These are phyloP conservation scores for Luidia sarsii DNA, from an alignment of 53 echinoderm and acorn worm genomes.

Conservation along the genomic window DNA sequence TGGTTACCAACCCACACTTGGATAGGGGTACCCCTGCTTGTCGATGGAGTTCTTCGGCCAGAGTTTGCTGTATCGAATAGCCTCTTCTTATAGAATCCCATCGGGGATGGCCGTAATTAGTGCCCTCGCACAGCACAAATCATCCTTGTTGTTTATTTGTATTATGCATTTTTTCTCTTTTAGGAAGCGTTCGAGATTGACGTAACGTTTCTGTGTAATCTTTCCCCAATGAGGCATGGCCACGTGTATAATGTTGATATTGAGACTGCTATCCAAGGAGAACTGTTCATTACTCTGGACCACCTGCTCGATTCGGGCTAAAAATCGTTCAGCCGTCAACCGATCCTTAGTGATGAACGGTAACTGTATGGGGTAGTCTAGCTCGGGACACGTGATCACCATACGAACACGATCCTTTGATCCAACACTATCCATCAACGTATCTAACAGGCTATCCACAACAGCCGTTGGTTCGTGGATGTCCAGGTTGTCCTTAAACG, in stretches of 20 bases:
- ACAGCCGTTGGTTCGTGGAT: conserved; percentile 16
- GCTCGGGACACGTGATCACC: conserved; percentile 17
- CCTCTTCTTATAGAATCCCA: conserved; percentile 60
- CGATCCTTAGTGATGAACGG: conserved; percentile 21
- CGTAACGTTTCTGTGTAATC: not conserved
- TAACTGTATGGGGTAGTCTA: conserved; percentile 23
- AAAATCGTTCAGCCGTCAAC: conserved; percentile 16
- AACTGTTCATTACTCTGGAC: conserved; percentile 14
- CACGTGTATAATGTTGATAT: conserved; percentile 23
- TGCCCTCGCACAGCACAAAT: conserved; percentile 60
- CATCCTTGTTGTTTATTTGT: conserved; percentile 32
- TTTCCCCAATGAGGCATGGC: conserved; percentile 8
- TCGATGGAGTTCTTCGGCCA: conserved; percentile 32
- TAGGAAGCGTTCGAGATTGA: conserved; percentile 22
- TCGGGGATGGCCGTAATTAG: conserved; percentile 41
- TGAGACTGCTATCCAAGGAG: conserved; percentile 3
- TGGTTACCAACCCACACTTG: conserved; percentile 27
- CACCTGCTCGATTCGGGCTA: conserved; percentile 23
- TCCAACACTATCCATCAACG: not conserved
- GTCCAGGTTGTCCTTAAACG: not conserved
- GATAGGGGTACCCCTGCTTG: conserved; percentile 12
- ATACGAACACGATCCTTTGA: conserved; percentile 12
- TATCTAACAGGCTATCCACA: not conserved
- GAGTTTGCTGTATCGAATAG: conserved; percentile 1
- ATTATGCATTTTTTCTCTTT: conserved; percentile 34